These are phyloP conservation scores for Podarcis raffonei DNA, from an alignment of 2,113 vertebrate species.

Conservation along the genomic window DNA sequence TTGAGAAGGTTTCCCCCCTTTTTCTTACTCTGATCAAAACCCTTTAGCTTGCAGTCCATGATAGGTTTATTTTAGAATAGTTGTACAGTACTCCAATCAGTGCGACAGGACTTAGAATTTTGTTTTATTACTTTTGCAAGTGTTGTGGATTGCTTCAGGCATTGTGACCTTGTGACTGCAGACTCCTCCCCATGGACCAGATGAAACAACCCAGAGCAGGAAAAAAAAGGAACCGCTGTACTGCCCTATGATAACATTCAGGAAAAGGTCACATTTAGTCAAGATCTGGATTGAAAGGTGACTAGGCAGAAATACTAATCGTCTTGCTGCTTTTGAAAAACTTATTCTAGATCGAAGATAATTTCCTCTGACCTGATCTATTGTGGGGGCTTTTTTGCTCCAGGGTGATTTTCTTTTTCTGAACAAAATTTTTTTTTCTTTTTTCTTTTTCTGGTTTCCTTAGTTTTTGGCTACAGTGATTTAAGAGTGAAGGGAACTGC, in stretches of 20 bases:
- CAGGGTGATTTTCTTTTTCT: not conserved
- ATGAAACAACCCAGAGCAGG: conserved; percentile 34
- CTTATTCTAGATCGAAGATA: not conserved
- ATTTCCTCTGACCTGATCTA: not conserved
- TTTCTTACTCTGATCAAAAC: not conserved
- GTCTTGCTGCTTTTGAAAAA: not conserved
- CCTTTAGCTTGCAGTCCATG: not conserved
- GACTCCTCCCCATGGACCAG: conserved; percentile 32
- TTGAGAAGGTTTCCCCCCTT: not conserved
- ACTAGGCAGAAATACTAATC: not conserved
- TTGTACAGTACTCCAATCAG: not conserved
- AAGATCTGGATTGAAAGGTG: conserved; percentile 38
- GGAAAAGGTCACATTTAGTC: conserved; percentile 62
- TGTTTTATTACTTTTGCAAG: not conserved
- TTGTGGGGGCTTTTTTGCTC: not conserved
- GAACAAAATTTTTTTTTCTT: no score
- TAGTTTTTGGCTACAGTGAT: conserved; percentile 47
- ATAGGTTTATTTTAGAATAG: not conserved
- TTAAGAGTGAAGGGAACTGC: conserved; percentile 25
- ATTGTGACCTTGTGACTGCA: not conserved
- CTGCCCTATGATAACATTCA: conserved; percentile 27
- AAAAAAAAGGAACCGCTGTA: not conserved
- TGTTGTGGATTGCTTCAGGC: not conserved
- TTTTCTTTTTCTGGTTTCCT: not conserved
- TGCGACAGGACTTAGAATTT: no score